Conservation (phyloP, 2,797 vertebrate species). For the Halcyon chelicuti region DNA sequence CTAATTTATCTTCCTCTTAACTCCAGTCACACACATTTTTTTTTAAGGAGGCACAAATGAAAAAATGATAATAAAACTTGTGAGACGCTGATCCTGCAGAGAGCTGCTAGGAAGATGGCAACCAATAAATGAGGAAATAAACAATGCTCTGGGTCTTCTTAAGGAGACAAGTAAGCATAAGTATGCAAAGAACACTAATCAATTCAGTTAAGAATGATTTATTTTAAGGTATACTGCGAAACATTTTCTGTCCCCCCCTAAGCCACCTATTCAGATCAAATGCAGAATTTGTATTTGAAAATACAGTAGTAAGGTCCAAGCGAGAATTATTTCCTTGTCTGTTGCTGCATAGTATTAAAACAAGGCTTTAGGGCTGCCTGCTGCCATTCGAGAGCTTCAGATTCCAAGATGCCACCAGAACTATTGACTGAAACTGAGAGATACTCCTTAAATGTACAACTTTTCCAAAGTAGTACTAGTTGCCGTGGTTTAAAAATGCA, state of each 20-base stretch:
- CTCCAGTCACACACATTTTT: not conserved
- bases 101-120: not conserved
- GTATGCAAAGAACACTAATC: not conserved
- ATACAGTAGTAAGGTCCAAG: not conserved
- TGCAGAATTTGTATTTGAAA: not conserved
- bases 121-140: constrained; percentile 25
- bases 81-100: not conserved
- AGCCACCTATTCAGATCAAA: not conserved
- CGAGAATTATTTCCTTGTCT: not conserved
- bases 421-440: not conserved
- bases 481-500: not conserved
- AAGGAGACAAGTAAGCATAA: not conserved
- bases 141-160: not conserved
- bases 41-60: not conserved
- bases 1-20: constrained; percentile 32
- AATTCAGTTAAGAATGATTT: not conserved
- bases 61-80: not conserved
- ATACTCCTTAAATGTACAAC: too few species aligned
- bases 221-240: not conserved
- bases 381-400: not conserved
- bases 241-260: not conserved
- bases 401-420: not conserved
- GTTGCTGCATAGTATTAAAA: not conserved
- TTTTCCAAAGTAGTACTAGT: not conserved
- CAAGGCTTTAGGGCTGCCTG: not conserved